Percentiles rank a stretch among this genome's conserved stretches.
Conservation (phyloP, 1,140 invertebrate species). For the Drosophila tropicalis region DNA sequence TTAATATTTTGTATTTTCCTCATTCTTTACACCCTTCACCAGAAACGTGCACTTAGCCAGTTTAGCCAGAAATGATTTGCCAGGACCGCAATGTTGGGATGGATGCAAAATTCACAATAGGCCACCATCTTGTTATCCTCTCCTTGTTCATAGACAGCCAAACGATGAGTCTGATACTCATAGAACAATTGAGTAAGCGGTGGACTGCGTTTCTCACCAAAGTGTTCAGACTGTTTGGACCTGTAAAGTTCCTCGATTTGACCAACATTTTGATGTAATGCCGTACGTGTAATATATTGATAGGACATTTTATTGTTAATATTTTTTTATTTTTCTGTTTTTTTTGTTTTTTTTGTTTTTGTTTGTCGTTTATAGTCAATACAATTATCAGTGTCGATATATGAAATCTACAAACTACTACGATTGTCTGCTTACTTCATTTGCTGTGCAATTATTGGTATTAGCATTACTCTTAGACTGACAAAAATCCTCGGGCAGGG, state of each 20-base stretch:
- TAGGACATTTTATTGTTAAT: conserved; percentile 29
- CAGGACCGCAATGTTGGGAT: conserved; percentile 57
- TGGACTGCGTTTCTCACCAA: conserved; percentile 38
- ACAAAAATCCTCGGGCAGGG: conserved; percentile 65
- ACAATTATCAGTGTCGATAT: background rate
- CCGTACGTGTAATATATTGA: conserved; percentile 33
- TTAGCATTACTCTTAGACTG: background rate
- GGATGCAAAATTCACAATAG: conserved; percentile 51
- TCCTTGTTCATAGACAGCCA: conserved; percentile 22
- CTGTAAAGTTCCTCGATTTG: conserved; percentile 33
- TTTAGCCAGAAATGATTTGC: conserved; percentile 55
- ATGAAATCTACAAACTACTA: conserved; percentile 25
- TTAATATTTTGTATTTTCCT: too few relatives aligned
- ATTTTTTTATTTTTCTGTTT: background rate
- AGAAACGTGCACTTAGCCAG: conserved; percentile 57
- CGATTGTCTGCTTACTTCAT: background rate
- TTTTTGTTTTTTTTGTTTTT: too few relatives aligned
- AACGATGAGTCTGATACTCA: conserved; percentile 43
- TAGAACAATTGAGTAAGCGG: conserved; percentile 33
- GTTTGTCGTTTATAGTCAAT: background rate
- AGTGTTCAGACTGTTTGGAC: background rate
- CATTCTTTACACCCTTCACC: conserved; percentile 29
- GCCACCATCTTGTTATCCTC: conserved; percentile 19
- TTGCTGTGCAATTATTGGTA: background rate
- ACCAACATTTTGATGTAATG: conserved; percentile 24